Percentiles rank a stretch among this genome's conserved stretches.
Conservation (phyloP, 2,797 vertebrate species). For the Pipistrellus pygmaeus region DNA sequence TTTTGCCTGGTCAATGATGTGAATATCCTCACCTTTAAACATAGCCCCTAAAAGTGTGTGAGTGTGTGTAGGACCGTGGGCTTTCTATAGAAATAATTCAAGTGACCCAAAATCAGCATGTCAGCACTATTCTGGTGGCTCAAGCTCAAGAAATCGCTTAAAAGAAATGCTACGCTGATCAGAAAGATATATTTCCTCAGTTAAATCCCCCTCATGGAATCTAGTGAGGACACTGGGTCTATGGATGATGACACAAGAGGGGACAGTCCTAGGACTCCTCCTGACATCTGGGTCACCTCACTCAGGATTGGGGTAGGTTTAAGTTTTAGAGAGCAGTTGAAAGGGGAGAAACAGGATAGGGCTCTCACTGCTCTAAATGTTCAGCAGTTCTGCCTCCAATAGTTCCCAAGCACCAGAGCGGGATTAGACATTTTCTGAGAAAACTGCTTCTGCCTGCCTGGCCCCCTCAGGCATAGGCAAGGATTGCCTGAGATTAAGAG, state of each 20-base stretch:
- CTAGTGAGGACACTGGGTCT: not conserved
- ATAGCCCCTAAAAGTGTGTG: not conserved
- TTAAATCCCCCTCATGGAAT: not conserved
- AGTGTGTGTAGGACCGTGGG: not conserved
- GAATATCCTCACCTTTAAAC: not conserved
- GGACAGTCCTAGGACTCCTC: not conserved
- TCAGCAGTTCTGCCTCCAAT: not conserved
- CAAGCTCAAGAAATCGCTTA: not conserved
- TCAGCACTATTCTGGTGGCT: not conserved
- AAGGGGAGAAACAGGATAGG: not conserved
- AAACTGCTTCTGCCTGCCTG: not conserved
- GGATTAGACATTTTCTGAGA: constrained; percentile 2
- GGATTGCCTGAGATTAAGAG: not conserved
- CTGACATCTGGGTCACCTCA: not conserved
- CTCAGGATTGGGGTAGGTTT: not conserved
- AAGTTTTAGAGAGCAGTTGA: not conserved
- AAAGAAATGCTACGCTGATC: not conserved
- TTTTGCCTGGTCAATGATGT: not conserved
- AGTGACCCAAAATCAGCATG: not conserved
- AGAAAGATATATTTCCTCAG: not conserved
- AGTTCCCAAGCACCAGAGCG: not conserved
- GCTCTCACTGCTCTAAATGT: not conserved
- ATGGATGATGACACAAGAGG: not conserved
- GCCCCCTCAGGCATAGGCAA: not conserved
- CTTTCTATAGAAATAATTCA: not conserved